Base-by-base conservation (phyloP, 2,113 vertebrate genomes). In the Pogonocichla stellata region DNA sequence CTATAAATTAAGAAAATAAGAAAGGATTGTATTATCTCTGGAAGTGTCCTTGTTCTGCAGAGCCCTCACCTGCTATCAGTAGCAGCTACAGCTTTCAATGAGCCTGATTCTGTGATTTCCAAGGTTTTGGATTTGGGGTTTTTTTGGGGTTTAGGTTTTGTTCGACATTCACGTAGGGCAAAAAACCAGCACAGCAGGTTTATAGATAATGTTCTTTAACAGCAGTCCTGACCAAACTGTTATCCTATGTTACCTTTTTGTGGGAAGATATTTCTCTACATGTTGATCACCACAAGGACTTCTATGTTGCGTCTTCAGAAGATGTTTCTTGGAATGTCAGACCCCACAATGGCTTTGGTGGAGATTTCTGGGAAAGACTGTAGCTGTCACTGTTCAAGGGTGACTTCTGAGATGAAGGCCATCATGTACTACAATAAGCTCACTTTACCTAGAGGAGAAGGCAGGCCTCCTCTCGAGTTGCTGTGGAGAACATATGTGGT, bases 1-100 rank as follows among this genome's bases (percentile, higher is more conserved):
- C 80, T 96, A 92, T 97, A 96, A 95, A 96, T 94, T 95, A 97
- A 91, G 90, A 95, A 94, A 96, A 94, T 75, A 85, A 86, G 85
- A 94, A 92, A 96, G 71, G 69, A 83, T 77, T 70, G 48, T 74
- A 81, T 88, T 90, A 60, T 66, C 64, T 88, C 72, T 83, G 69
- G 28, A 94, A 88, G 48, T 93, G 95, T 86, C 92, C 94, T 96
- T 97, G 95, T 72, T 94, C 92, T 67, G 56, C 56, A 96, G 60
- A 86, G 38, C 18, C 48, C 36, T 78, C 34, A 78, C 82, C 75
- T 54, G 28, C 47, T 60, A 31, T 83, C n/a, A 74, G 47, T 60
- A 79, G 72, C 50, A 80, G 80, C 40, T 72, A 80, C 56, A 92
- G 40, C 53, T 90, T 95, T 93, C 85, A 86, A 29, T 92, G 82